Evolutionary conservation across 1,140 invertebrate genomes (phyloP).

Genomic region (Drosophila arawakana): DNA sequence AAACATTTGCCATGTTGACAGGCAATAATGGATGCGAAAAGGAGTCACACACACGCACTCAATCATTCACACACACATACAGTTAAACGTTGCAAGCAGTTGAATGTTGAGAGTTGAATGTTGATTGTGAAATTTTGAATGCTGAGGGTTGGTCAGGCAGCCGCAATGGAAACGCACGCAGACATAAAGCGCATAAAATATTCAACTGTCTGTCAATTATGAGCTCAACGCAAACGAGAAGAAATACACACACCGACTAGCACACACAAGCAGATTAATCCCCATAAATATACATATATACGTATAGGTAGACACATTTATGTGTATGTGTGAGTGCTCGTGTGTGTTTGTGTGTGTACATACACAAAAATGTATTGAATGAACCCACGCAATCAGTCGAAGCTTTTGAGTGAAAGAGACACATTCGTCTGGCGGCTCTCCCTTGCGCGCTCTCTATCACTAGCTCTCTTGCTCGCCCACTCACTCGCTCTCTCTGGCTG

Average conservation of each 20-base stretch:
- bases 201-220: slow-evolving; percentile 79
- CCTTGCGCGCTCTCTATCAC: neutral
- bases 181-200: slow-evolving; percentile 65
- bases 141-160: slow-evolving; percentile 12
- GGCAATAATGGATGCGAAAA: slow-evolving; percentile 3
- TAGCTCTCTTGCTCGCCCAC: slow-evolving; percentile 14
- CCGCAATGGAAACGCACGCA: slow-evolving; percentile 27
- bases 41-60: too few relatives aligned
- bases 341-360: slow-evolving; percentile 5
- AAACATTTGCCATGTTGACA: slow-evolving; percentile 23
- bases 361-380: slow-evolving; percentile 68
- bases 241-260: slow-evolving; percentile 35
- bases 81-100: slow-evolving; percentile 1
- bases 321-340: neutral
- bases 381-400: slow-evolving; percentile 55
- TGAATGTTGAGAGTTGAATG: neutral
- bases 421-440: slow-evolving; percentile 19
- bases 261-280: too few relatives aligned
- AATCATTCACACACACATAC: neutral
- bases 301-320: slow-evolving; percentile 9
- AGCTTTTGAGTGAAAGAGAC: slow-evolving; percentile 75
- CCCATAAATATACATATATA: slow-evolving; percentile 28
- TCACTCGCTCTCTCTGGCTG: slow-evolving; percentile 46
- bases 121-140: slow-evolving; percentile 1
- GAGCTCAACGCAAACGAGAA: slow-evolving; percentile 54